Evolutionary conservation across 2,113 vertebrate genomes (phyloP).

Genomic region (Platichthys stellatus): DNA sequence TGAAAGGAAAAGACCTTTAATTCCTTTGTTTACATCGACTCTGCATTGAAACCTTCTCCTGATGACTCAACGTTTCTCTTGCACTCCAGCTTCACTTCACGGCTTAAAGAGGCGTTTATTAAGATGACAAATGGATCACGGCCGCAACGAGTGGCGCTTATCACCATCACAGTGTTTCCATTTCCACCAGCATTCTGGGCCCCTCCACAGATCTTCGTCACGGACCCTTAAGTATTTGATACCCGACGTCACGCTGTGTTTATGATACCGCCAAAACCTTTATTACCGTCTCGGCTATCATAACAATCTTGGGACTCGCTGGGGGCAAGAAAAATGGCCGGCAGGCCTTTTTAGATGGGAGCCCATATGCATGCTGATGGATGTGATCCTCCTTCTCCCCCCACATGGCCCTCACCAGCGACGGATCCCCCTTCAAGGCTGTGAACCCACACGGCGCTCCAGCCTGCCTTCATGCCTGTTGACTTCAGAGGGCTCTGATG

Average conservation of each 20-base stretch:
- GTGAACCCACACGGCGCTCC: conserved; percentile 71
- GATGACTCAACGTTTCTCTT: conserved; percentile 7
- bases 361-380: conserved; percentile 68
- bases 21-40: neutral
- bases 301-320: conserved; percentile 62
- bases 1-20: neutral
- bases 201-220: conserved; percentile 55
- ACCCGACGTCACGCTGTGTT: conserved; percentile 70
- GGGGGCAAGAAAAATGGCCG: conserved; percentile 51
- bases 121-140: conserved; percentile 55
- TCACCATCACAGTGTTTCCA: conserved; percentile 65
- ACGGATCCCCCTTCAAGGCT: conserved; percentile 72
- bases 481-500: conserved; percentile 85
- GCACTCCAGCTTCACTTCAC: conserved; percentile 36
- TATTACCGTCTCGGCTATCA: conserved; percentile 67
- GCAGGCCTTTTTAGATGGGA: conserved; percentile 61
- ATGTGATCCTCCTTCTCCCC: conserved; percentile 73
- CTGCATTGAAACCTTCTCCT: conserved; percentile 10
- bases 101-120: conserved; percentile 54
- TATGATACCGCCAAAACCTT: conserved; percentile 66
- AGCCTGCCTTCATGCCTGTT: conserved; percentile 83
- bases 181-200: conserved; percentile 36
- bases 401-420: conserved; percentile 46
- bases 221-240: conserved; percentile 62
- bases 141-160: conserved; percentile 62